Evolutionary conservation across 64 coral and sea anemone species (phyloP).

Genomic region (Dendronephthya gigantea): DNA sequence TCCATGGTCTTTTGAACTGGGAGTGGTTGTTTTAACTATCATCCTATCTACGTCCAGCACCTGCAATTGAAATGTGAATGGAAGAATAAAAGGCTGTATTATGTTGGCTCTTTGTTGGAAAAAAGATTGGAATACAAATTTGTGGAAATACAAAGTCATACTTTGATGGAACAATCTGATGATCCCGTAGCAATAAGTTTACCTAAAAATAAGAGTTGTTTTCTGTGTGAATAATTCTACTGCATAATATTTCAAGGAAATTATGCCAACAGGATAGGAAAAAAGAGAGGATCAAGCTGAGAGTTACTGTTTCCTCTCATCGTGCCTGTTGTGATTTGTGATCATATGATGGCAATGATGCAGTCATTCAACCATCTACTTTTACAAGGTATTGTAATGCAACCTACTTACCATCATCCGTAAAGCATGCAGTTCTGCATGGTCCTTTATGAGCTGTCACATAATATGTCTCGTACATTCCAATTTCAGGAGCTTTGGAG

Average conservation of each 20-base stretch:
- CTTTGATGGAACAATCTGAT: constrained; percentile 82
- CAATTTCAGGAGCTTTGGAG: neutral
- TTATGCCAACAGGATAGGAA: too few species aligned
- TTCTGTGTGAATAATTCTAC: too few species aligned
- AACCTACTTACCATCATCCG: constrained; percentile 43
- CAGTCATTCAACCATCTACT: neutral
- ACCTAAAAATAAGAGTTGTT: constrained; percentile 18
- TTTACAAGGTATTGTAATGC: neutral
- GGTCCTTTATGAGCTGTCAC: constrained; percentile 94
- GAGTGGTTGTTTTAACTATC: constrained; percentile 92
- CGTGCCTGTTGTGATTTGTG: too few species aligned
- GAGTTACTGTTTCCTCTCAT: too few species aligned
- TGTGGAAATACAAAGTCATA: neutral
- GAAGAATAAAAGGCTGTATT: neutral
- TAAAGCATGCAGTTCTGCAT: constrained; percentile 78
- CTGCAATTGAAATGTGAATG: neutral
- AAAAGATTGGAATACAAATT: neutral
- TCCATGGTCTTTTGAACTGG: constrained; percentile 70
- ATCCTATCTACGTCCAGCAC: constrained; percentile 94
- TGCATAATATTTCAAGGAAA: too few species aligned
- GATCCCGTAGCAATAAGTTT: constrained; percentile 84
- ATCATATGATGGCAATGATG: too few species aligned
- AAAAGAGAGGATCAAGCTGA: too few species aligned
- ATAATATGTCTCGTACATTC: constrained; percentile 97
- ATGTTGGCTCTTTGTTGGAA: neutral